phyloP scores from a whole-genome alignment of 2,888 invertebrate species.

The Actias luna region DNA sequence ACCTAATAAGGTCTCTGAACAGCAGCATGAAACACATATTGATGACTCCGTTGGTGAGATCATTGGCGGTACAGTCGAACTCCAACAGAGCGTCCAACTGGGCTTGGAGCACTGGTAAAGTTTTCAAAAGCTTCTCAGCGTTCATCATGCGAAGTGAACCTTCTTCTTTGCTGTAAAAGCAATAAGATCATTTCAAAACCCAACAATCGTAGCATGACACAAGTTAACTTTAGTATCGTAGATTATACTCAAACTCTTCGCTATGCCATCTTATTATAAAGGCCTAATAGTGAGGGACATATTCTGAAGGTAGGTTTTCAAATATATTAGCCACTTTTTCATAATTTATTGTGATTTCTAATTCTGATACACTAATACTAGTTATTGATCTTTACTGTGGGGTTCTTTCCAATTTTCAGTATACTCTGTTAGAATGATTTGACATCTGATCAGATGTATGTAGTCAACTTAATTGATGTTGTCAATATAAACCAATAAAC shows the following conservation, averaged over 20 bases:
- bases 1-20: slow-evolving; percentile 98
- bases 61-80: slow-evolving; percentile 98
- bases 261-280: neutral
- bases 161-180: slow-evolving; percentile 92
- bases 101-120: slow-evolving; percentile 96
- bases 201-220: neutral
- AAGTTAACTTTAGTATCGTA: neutral
- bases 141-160: slow-evolving; percentile 98
- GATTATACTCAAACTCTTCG: neutral
- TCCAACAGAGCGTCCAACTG: slow-evolving; percentile 97
- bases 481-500: no score
- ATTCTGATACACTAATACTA: no score
- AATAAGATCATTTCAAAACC: neutral
- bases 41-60: slow-evolving; percentile 98
- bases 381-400: no score
- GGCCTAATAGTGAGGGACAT: no score
- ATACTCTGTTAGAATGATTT: no score
- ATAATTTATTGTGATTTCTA: no score
- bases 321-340: no score
- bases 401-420: no score
- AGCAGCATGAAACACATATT: slow-evolving; percentile 99
- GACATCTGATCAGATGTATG: no score
- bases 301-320: no score
- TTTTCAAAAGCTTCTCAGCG: slow-evolving; percentile 97
- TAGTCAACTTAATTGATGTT: no score